Base-by-base conservation (phyloP, 2,888 invertebrate genomes). In the Chorisops tibialis region DNA sequence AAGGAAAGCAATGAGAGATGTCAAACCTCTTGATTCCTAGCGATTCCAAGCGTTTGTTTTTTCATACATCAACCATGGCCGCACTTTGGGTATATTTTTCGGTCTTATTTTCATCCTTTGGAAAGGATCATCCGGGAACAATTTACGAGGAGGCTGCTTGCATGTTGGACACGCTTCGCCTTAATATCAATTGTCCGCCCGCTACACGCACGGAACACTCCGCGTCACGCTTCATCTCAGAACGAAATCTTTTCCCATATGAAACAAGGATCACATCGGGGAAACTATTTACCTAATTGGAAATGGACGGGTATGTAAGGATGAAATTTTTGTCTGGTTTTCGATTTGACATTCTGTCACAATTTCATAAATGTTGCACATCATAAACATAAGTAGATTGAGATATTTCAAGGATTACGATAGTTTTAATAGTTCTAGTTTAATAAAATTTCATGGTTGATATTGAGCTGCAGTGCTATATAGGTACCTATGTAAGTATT, bases 51-150 rank as follows among this genome's bases (percentile, higher is more conserved):
- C 30, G 30, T 7, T 9, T 43, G 30, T 45, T 56, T 56, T 50
- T 56, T 30, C 56, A 56, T 56, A 56, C 18, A 45, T 56, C 39
- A 35, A 24, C 56, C 43, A 56, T 54, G 54, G 56, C 43, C 56
- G 56, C 45, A 56, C 43, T 45, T 45, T 45, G 18, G 12, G 18
- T 39, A 12, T 37, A 37, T 7, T 37, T 37, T 37, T 7, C 7
- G 7, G 41, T 5, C 6, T 41, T 16, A 5, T 2, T 16, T 14
- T 41, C 41, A n/a, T 16, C 41, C 41, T n/a, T n/a, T 12, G 41
- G 6, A 6, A 41, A 41, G 41, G 16, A 41, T 41, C 30, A 30
- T 30, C 30, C 30, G 30, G 5, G 30, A 7, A 30, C 1, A 30
- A 30, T 30, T n/a, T n/a, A n/a, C n/a, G n/a, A n/a, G n/a, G n/a